Evolutionary conservation across 2,888 invertebrate species (phyloP).

Genomic region (Sesia apiformis): DNA sequence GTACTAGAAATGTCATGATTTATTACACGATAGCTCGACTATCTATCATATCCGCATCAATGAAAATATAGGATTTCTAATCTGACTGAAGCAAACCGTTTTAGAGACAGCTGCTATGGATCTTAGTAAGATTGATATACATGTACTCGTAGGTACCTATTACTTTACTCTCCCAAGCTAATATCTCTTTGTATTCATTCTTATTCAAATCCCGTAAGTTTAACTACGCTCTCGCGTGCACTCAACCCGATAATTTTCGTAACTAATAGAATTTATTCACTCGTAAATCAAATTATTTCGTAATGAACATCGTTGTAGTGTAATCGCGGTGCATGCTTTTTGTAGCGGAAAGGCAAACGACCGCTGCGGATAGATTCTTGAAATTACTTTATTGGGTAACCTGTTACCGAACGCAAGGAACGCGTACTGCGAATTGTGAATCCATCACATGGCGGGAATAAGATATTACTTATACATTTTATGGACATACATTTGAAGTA

Average conservation of each 20-base stretch:
- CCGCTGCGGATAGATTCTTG: constrained; percentile 54
- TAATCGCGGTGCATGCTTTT: constrained; percentile 52
- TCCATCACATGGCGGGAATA: constrained; percentile 37
- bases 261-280: constrained; percentile 19
- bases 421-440: constrained; percentile 47
- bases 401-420: constrained; percentile 53
- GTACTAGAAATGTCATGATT: constrained; percentile 42
- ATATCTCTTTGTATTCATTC: background rate
- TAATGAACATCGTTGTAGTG: constrained; percentile 34
- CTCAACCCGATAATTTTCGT: constrained; percentile 23
- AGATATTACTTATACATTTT: constrained; percentile 24
- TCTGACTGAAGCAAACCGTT: background rate
- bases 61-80: background rate
- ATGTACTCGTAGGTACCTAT: too few relatives aligned
- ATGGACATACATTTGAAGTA: constrained; percentile 18
- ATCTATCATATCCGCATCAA: constrained; percentile 29
- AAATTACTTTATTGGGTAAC: constrained; percentile 68
- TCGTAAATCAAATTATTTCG: constrained; percentile 17
- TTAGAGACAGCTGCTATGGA: too few relatives aligned
- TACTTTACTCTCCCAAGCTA: too few relatives aligned
- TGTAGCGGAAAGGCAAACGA: constrained; percentile 55
- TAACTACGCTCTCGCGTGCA: constrained; percentile 33
- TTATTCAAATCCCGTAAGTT: constrained; percentile 8
- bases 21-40: constrained; percentile 24
- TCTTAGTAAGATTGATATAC: too few relatives aligned